Percentiles rank a stretch among this genome's conserved stretches.
These are phyloP conservation scores for Aythya baeri DNA, from an alignment of 2,113 vertebrate genomes.

Conservation along the genomic window DNA sequence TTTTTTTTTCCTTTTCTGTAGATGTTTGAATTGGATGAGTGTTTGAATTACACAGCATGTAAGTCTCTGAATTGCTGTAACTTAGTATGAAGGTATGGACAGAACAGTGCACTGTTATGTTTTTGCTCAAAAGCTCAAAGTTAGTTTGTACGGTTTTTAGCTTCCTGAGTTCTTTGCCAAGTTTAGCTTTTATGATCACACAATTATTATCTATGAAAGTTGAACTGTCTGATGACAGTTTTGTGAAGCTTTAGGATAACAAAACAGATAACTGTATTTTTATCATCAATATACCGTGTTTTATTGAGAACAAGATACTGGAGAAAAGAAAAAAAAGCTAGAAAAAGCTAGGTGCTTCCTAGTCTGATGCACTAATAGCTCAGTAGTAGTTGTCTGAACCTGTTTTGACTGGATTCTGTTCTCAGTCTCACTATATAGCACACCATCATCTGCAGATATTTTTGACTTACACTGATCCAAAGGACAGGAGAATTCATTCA, in stretches of 20 bases:
- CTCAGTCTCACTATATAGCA: neutral
- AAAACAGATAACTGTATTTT: neutral
- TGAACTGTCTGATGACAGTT: neutral
- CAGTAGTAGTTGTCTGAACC: neutral
- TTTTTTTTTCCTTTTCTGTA: neutral
- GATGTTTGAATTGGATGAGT: neutral
- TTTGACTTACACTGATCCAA: neutral
- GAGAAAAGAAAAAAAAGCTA: neutral
- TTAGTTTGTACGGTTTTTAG: neutral
- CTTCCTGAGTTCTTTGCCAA: neutral
- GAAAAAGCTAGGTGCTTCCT: neutral
- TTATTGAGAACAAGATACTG: neutral
- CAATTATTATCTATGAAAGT: neutral
- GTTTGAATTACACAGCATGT: neutral
- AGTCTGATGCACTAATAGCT: neutral
- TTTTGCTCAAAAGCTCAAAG: neutral
- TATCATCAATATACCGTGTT: neutral
- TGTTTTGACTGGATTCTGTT: neutral
- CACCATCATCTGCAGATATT: neutral
- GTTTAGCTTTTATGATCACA: neutral
- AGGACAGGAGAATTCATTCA: neutral
- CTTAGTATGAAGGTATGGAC: neutral
- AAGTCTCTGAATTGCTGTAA: neutral
- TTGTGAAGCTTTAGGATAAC: neutral
- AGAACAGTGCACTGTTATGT: neutral